phyloP scores from a whole-genome alignment of 2,797 vertebrate genomes.

The Lindbergichthys nudifrons region DNA sequence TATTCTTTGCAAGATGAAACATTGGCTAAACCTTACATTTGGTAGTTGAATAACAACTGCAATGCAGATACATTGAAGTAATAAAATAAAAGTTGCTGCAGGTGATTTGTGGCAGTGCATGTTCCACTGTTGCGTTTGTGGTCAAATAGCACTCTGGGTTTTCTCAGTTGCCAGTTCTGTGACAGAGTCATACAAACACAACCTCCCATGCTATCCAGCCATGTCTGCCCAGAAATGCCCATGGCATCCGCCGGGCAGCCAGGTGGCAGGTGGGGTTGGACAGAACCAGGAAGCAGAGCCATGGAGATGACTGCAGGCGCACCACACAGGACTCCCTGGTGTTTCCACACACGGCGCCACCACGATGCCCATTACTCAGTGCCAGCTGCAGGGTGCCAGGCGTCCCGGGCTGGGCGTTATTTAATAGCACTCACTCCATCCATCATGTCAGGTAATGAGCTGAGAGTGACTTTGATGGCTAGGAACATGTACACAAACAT shows the following conservation, averaged over 20 bases:
- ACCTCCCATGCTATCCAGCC: conserved; percentile 57
- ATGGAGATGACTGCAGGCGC: conserved; percentile 70
- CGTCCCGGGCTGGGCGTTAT: conserved; percentile 75
- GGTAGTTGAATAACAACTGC: neutral
- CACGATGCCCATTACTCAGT: conserved; percentile 73
- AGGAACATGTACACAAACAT: conserved; percentile 48
- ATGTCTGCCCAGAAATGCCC: conserved; percentile 72
- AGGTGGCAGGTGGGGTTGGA: conserved; percentile 80
- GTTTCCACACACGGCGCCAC: conserved; percentile 54
- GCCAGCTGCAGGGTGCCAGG: conserved; percentile 78
- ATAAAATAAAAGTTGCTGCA: neutral
- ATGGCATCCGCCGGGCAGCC: conserved; percentile 67
- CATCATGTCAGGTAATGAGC: conserved; percentile 86
- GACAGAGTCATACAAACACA: conserved; percentile 68
- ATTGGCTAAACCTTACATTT: too few relatives aligned
- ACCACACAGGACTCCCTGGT: conserved; percentile 70
- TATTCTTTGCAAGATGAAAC: too few relatives aligned
- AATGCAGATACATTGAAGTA: neutral
- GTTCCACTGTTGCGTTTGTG: conserved; percentile 26
- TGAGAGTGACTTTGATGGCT: conserved; percentile 76
- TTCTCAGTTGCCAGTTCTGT: conserved; percentile 50
- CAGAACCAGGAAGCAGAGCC: conserved; percentile 70
- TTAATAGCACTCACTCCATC: conserved; percentile 79
- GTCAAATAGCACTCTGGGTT: conserved; percentile 40
- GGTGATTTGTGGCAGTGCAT: conserved; percentile 14